phyloP scores from a whole-genome alignment of 2,888 invertebrate genomes.

The Charanyca ferruginea region DNA sequence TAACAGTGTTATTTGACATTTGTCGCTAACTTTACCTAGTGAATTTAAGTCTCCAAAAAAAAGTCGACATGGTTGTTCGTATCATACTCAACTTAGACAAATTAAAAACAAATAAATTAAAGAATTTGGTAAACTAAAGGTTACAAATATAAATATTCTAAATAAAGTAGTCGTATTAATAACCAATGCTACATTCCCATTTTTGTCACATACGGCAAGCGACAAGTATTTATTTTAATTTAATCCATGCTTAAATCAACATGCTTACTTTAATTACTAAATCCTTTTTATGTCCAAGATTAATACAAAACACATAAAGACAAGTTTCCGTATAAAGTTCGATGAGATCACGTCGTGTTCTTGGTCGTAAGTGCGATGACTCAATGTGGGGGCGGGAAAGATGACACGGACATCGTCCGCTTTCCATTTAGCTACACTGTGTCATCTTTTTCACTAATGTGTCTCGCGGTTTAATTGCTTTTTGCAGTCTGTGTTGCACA shows the following conservation, averaged over 20 bases:
- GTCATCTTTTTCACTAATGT: slow-evolving; percentile 6
- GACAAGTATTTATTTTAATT: too few relatives aligned
- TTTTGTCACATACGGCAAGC: not conserved
- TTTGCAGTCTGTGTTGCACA: slow-evolving; percentile 16
- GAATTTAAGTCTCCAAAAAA: too few relatives aligned
- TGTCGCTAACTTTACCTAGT: too few relatives aligned
- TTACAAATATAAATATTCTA: too few relatives aligned
- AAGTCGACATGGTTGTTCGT: too few relatives aligned
- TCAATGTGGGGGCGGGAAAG: slow-evolving; percentile 58
- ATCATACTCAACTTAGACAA: too few relatives aligned
- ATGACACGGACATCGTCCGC: slow-evolving; percentile 48
- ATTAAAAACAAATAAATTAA: too few relatives aligned
- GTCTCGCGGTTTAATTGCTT: slow-evolving; percentile 13
- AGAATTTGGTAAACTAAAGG: too few relatives aligned
- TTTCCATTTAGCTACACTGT: slow-evolving; percentile 45
- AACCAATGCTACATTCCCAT: not conserved
- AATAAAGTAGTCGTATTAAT: not conserved
- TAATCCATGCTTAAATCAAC: slow-evolving; percentile 11
- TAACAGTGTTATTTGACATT: too few relatives aligned
- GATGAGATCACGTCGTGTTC: slow-evolving; percentile 58
- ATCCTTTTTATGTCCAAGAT: slow-evolving; percentile 26
- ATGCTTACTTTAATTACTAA: slow-evolving; percentile 33
- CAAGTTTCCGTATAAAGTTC: slow-evolving; percentile 53
- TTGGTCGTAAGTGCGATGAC: slow-evolving; percentile 36
- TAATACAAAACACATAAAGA: slow-evolving; percentile 29